Percentiles rank a stretch among this genome's conserved stretches.
Evolutionary conservation across 2,888 invertebrate species (phyloP).

Genomic region (Diachrysia chrysitis): DNA sequence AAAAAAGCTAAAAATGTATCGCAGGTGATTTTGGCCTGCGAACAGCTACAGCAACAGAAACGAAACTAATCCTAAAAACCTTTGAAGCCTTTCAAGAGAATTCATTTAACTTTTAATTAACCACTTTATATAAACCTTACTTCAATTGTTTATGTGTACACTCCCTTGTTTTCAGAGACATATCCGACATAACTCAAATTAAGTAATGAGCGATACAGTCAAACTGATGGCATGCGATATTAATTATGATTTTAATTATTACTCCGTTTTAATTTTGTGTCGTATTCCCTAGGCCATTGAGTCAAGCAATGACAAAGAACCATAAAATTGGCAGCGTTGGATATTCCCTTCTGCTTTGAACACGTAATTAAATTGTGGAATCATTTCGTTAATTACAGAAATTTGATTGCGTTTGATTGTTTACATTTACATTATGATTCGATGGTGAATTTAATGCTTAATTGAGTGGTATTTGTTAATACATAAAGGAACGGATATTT

Average conservation of each 20-base stretch:
- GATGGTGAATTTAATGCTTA: constrained; percentile 34
- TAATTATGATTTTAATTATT: constrained; percentile 46
- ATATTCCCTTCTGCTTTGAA: constrained; percentile 30
- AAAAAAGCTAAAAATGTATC: too few relatives aligned
- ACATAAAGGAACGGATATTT: not conserved
- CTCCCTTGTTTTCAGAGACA: not conserved
- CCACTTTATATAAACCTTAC: not conserved
- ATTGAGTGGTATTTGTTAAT: constrained; percentile 22
- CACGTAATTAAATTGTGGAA: constrained; percentile 61
- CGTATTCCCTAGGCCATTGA: constrained; percentile 36
- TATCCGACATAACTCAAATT: not conserved
- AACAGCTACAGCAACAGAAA: not conserved
- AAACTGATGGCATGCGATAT: not conserved
- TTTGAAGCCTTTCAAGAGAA: not conserved
- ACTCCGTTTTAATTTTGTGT: constrained; percentile 46
- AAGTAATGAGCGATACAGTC: not conserved
- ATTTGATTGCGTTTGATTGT: constrained; percentile 58
- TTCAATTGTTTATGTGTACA: not conserved
- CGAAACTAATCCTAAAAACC: not conserved
- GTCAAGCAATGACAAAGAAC: constrained; percentile 57
- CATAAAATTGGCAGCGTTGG: constrained; percentile 56
- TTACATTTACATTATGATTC: constrained; percentile 48
- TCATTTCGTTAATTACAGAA: constrained; percentile 59
- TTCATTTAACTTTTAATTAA: constrained; percentile 5
- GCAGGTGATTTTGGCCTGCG: too few relatives aligned